Evolutionary conservation across 1,140 invertebrate species (phyloP), one percentile per base, ranked within the genome.

Genomic region (Macrobrachium nipponense): DNA sequence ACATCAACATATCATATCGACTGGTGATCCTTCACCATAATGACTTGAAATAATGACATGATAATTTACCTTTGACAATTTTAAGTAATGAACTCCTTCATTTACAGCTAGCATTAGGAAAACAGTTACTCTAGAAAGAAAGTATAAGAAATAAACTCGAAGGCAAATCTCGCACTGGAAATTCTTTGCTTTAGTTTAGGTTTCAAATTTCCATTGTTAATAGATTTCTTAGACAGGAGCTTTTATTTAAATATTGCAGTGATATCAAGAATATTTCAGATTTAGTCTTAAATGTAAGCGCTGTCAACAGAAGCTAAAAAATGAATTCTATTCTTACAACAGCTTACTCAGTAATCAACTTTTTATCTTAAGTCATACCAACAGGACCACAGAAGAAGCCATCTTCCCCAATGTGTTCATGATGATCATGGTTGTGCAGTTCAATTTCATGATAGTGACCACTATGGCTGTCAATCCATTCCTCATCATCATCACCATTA

Each of bases 341-440:
- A n/a, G 5, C 64, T 68, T 68, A 10, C 6, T 15, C 44, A 18
- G 75, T 23, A 51, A 15, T 60, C 75, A 20, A 51, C 23, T 7
- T 14, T 51, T 27, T 2, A 12, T 36, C 43, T 17, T 15, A 23
- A 60, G 0, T 36, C 84, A 44, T 70, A 86, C 84, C 84, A 27
- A 86, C 84, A 75, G 84, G 84, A 44, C 68, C 73, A 58, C 84
- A 86, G 68, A 86, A 86, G 27, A 86, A 86, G 23, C 77, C 84
- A 51, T 86, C 84, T 18, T 86, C 84, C n/a, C 84, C 77, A 10
- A 80, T 15, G 62, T 86, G 84, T 11, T 59, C 11, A 51, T 86
- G 84, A 36, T 80, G 27, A 44, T 79, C 64, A 15, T 86, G 58
- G 23, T 86, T 15, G 6, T 80, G 77, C 23, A 79, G 51, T 18